Evolutionary conservation across 2,888 invertebrate species (phyloP).

Genomic region (Catocala nupta): DNA sequence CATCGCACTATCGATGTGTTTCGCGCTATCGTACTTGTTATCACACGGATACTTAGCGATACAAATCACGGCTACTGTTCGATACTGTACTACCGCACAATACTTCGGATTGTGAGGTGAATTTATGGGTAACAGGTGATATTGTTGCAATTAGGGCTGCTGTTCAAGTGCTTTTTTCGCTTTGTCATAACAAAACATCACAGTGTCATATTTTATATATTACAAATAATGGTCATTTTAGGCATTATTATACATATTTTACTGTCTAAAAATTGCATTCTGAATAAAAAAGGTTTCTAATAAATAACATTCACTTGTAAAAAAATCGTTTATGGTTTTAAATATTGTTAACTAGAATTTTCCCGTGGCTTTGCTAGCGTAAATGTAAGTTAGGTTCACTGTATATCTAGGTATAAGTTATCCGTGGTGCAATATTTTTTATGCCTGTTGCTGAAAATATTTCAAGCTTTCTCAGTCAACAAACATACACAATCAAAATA

Average conservation of each 20-base stretch:
- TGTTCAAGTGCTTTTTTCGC: constrained; percentile 1
- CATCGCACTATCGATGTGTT: constrained; percentile 48
- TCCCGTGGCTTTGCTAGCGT: no score
- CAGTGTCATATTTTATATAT: no score
- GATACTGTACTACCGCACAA: constrained; percentile 35
- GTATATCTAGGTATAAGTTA: no score
- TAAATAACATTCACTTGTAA: no score
- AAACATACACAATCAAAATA: constrained; percentile 22
- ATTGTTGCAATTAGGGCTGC: constrained; percentile 18
- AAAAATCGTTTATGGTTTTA: no score
- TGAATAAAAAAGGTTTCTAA: no score
- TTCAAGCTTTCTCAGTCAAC: constrained; percentile 12
- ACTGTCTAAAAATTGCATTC: no score
- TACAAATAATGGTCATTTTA: no score
- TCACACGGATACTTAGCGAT: constrained; percentile 51
- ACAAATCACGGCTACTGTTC: constrained; percentile 55
- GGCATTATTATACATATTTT: no score
- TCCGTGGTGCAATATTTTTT: neutral
- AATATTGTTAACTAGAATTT: no score
- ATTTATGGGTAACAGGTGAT: constrained; percentile 33
- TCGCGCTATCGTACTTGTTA: constrained; percentile 47
- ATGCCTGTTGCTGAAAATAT: neutral
- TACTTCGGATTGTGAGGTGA: constrained; percentile 36
- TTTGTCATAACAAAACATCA: neutral
- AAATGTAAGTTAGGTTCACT: no score